Evolutionary conservation across 1,140 invertebrate genomes (phyloP).

Genomic region (Listronotus oregonensis): DNA sequence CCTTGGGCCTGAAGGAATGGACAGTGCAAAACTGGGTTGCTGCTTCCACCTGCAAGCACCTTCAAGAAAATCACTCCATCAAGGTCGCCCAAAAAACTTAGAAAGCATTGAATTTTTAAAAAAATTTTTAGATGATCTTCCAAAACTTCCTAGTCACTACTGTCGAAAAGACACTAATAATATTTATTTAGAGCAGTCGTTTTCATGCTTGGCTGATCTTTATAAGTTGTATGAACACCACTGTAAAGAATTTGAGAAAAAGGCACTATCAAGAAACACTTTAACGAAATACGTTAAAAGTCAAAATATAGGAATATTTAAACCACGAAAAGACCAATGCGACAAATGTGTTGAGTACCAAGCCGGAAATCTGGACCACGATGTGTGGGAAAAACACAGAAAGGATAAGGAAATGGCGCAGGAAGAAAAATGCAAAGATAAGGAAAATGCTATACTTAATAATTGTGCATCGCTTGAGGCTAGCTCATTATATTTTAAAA

Average conservation of each 20-base stretch:
- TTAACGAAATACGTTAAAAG: neutral
- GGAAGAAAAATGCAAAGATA: conserved; percentile 2
- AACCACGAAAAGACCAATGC: no score
- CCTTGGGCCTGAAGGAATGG: neutral
- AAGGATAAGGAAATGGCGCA: neutral
- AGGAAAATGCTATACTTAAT: neutral
- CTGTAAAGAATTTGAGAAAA: neutral
- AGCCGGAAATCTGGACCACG: neutral
- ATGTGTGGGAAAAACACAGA: conserved; percentile 9
- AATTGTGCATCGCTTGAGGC: neutral
- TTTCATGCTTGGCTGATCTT: neutral
- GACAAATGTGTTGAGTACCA: neutral
- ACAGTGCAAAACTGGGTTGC: neutral
- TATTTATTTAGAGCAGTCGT: neutral
- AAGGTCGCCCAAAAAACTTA: neutral
- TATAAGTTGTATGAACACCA: neutral
- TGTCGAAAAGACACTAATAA: conserved; percentile 2
- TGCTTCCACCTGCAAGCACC: neutral
- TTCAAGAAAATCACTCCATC: neutral
- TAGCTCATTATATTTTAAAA: conserved; percentile 8
- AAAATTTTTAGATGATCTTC: no score
- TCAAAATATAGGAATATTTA: neutral
- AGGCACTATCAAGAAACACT: neutral
- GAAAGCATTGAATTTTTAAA: neutral
- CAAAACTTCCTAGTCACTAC: neutral